Conservation (phyloP, 2,888 invertebrate genomes). For the Sphaerophoria taeniata region DNA sequence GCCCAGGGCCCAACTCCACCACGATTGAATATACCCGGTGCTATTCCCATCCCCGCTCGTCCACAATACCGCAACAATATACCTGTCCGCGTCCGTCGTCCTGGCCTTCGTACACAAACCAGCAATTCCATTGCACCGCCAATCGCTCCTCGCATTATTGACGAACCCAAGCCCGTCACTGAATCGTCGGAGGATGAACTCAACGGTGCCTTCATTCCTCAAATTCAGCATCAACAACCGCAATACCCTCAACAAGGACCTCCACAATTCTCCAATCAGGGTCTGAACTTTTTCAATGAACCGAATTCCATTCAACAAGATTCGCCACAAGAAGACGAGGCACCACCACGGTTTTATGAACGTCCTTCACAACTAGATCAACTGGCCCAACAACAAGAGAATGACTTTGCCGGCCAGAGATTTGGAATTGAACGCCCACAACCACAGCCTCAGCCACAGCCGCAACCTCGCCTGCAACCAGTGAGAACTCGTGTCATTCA, state of each 20-base stretch:
- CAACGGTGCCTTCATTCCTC: slow-evolving; percentile 85
- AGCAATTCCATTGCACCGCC: slow-evolving; percentile 84
- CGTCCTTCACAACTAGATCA: slow-evolving; percentile 76
- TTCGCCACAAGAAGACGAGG: slow-evolving; percentile 81
- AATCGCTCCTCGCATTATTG: slow-evolving; percentile 79
- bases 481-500: slow-evolving; percentile 55
- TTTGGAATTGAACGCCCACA: slow-evolving; percentile 79
- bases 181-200: slow-evolving; percentile 87
- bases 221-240: slow-evolving; percentile 79
- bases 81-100: slow-evolving; percentile 81
- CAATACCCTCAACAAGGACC: slow-evolving; percentile 81
- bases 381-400: slow-evolving; percentile 76
- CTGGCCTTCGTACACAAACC: slow-evolving; percentile 83
- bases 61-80: slow-evolving; percentile 79
- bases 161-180: slow-evolving; percentile 86
- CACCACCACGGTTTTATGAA: slow-evolving; percentile 79
- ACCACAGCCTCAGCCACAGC: slow-evolving; percentile 74
- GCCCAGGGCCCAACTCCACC: slow-evolving; percentile 86
- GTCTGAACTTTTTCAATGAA: slow-evolving; percentile 79
- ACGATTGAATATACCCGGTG: slow-evolving; percentile 87
- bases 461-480: slow-evolving; percentile 75
- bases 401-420: slow-evolving; percentile 79
- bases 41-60: slow-evolving; percentile 83
- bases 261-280: slow-evolving; percentile 78
- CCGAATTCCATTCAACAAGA: slow-evolving; percentile 82